Base-by-base conservation (phyloP, 1,140 invertebrate genomes). In the Caenorhabditis brenneri region DNA sequence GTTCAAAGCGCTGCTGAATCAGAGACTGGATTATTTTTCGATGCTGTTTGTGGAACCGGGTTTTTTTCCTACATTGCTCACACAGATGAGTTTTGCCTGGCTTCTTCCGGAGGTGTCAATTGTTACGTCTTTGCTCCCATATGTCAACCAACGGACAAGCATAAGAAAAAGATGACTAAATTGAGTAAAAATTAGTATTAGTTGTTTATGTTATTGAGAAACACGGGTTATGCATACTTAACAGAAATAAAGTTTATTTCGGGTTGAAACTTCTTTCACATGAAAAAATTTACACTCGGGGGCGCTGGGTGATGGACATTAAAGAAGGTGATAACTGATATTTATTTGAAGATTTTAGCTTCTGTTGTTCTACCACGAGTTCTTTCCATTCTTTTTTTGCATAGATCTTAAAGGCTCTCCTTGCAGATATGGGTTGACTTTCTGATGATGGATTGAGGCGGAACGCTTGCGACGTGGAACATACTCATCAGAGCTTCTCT, bases 401-500 rank as follows among this genome's bases (percentile, higher is more conserved):
- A 92, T 88, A 3, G 91, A 88, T 48, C 89, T 90, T 9, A 92
- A 87, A 33, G 89, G 88, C 69, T 91, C 89, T 27, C 91, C 91
- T 53, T 88, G 85, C 39, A 86, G 82, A 39, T 84, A 85, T 16
- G 87, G 81, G 48, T 87, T 84, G 31, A 81, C 53, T 65, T 87
- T 87, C 36, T 82, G 55, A 3, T 78, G 82, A 6, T 36, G 22
- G 9, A 29, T 22, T 46, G 49, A 24, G 39, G 85, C 83, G 39
- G 89, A 91, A 31, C 89, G 90, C 82, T 91, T 91, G 15, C 85
- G 85, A 48, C 89, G 90, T 49, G 88, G 89, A n/a, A 86, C 86
- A 51, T 88, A 87, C 80, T 78, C 79, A 27, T 80, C 51, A 29
- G 84, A 78, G 58, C 93, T 91, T 92, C 94, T 88, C 60, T 93